Evolutionary conservation across 1,140 invertebrate genomes (phyloP).

Genomic region (Lasioglossum albipes): DNA sequence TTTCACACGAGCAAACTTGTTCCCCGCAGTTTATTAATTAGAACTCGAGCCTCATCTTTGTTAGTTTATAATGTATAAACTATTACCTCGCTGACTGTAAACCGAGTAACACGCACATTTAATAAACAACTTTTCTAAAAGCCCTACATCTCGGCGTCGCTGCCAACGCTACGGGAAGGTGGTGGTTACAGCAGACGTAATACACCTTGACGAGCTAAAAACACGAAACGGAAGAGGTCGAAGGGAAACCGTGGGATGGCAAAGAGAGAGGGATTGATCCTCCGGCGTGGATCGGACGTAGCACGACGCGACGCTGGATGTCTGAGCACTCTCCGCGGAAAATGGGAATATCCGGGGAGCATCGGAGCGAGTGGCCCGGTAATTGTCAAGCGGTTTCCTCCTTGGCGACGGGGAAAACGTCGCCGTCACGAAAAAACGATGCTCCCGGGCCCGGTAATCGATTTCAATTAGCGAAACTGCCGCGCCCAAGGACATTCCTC

Average conservation of each 20-base stretch:
- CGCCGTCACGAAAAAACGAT: conserved; percentile 49
- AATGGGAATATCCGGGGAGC: conserved; percentile 62
- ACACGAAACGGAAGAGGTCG: neutral
- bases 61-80: no score
- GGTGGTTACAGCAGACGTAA: no score
- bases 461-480: conserved; percentile 69
- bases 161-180: no score
- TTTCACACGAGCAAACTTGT: no score
- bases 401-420: conserved; percentile 2
- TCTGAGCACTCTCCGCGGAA: conserved; percentile 45
- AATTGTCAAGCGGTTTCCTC: conserved; percentile 52
- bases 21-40: no score
- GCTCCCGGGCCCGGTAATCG: conserved; percentile 54
- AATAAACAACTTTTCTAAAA: no score
- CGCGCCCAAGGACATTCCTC: conserved; percentile 60
- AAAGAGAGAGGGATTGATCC: neutral
- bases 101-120: no score
- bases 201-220: neutral
- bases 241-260: no score
- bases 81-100: no score
- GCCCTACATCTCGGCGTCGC: no score
- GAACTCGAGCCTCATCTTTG: no score
- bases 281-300: conserved; percentile 37
- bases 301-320: neutral
- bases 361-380: conserved; percentile 48